These are phyloP conservation scores for Hemicrepidius hirtus DNA, from an alignment of 2,888 invertebrate species.

Conservation along the genomic window DNA sequence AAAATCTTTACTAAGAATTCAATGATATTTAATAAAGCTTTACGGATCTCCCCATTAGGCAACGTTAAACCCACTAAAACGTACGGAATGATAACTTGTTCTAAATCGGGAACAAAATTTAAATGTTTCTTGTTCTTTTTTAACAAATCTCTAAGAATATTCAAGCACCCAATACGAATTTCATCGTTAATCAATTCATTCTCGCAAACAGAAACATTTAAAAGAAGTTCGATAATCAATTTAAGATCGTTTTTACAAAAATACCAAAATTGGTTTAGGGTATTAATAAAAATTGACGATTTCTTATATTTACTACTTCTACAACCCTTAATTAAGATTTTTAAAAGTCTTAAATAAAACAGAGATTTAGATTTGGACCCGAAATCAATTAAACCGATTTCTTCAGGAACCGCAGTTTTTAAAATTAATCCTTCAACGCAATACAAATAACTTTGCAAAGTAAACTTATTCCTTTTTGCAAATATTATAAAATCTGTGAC, in stretches of 20 bases:
- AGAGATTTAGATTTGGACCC: conserved; percentile 70
- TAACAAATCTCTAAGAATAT: conserved; percentile 56
- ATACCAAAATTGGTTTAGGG: conserved; percentile 72
- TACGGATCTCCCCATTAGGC: conserved; percentile 74
- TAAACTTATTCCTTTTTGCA: conserved; percentile 72
- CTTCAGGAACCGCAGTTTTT: conserved; percentile 70
- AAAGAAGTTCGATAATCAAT: conserved; percentile 75
- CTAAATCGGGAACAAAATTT: conserved; percentile 69
- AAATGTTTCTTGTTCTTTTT: conserved; percentile 58
- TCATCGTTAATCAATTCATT: conserved; percentile 65
- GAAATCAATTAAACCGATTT: conserved; percentile 73
- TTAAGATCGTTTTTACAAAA: conserved; percentile 70
- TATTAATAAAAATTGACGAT: conserved; percentile 39
- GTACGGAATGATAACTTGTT: conserved; percentile 72
- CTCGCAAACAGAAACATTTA: conserved; percentile 73
- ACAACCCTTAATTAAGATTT: conserved; percentile 74
- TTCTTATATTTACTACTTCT: conserved; percentile 67
- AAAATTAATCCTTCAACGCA: conserved; percentile 74
- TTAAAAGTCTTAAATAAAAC: conserved; percentile 72
- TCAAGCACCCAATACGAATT: conserved; percentile 74
- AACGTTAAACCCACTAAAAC: conserved; percentile 77
- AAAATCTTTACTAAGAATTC: conserved; percentile 65
- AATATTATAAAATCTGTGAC: conserved; percentile 69
- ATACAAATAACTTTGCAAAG: conserved; percentile 76
- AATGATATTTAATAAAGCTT: conserved; percentile 75